phyloP scores from a whole-genome alignment of 2,888 invertebrate genomes.

The Cheilosia impressa region DNA sequence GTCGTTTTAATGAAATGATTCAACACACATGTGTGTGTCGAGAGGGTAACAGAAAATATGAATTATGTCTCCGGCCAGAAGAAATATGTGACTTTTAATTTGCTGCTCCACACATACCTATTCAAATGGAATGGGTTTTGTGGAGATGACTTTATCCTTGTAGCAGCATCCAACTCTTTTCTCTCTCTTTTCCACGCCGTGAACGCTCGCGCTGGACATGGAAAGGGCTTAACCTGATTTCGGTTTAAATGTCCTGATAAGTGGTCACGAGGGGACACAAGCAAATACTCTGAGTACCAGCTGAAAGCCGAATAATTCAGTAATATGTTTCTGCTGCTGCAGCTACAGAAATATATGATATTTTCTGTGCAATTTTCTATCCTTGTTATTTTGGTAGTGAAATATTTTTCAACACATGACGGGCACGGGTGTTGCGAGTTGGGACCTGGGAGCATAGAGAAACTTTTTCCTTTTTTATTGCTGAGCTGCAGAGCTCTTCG shows the following conservation, averaged over 20 bases:
- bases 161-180: conserved; percentile 31
- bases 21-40: conserved; percentile 8
- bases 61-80: conserved; percentile 58
- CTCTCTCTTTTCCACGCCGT: background rate
- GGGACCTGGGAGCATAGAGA: background rate
- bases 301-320: conserved; percentile 72
- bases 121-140: conserved; percentile 14
- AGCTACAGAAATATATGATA: background rate
- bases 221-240: conserved; percentile 72
- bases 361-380: conserved; percentile 27
- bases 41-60: conserved; percentile 20
- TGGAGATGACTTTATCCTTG: conserved; percentile 35
- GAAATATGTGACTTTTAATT: conserved; percentile 69
- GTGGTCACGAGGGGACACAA: conserved; percentile 57
- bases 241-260: conserved; percentile 72
- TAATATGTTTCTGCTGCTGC: conserved; percentile 36
- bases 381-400: conserved; percentile 17
- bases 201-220: conserved; percentile 22
- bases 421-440: background rate
- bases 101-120: background rate
- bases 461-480: conserved; percentile 36
- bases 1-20: conserved; percentile 57
- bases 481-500: background rate
- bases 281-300: conserved; percentile 52
- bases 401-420: conserved; percentile 3